Base-by-base conservation (phyloP, 2,888 invertebrate species). In the Ormyrus labotus region DNA sequence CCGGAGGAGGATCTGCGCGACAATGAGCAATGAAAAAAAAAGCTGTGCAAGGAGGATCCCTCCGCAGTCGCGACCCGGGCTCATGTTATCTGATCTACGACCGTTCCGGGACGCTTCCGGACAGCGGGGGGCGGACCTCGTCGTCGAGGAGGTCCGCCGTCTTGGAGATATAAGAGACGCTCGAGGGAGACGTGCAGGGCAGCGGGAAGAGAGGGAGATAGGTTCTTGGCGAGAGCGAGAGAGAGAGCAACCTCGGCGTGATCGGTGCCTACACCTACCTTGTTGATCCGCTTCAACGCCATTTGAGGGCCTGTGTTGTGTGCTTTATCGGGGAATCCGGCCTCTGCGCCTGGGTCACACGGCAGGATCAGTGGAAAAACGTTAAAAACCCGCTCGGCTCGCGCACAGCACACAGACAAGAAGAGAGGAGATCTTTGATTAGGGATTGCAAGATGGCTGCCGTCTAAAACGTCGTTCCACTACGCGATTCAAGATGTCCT, bases 261-360 rank as follows among this genome's bases (percentile, higher is more conserved):
- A 53, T 13, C 19, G 47, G 19, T 13, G 34, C 34, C 63, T 9
- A 90, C 91, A 94, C 95, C 92, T 94, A 96, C 96, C 96, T 97
- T 97, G 95, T 97, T 97, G 95, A 97, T 97, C 96, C 97, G 95
- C 95, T 97, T 97, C 96, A 97, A 96, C 95, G 97, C 97, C 97
- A 97, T 97, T 91, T 90, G 91, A 89, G 87, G 88, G 87, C 88
- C 87, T 89, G 81, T 81, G 74, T 76, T 50, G 76, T 77, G 81
- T 73, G 73, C 6, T 6, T 69, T 48, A 45, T 79, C 45, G 19
- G 51, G 73, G 57, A 73, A 69, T 79, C 73, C 73, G 79, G 79
- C 63, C 63, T 57, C 57, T 19, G 19, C 19, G 72, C 78, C 78
- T 57, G 60, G 78, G 60, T 61, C 72, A 72, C 57, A 19, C 19